Evolutionary conservation across 2,888 invertebrate genomes (phyloP).

Genomic region (Pogonocherus hispidulus): DNA sequence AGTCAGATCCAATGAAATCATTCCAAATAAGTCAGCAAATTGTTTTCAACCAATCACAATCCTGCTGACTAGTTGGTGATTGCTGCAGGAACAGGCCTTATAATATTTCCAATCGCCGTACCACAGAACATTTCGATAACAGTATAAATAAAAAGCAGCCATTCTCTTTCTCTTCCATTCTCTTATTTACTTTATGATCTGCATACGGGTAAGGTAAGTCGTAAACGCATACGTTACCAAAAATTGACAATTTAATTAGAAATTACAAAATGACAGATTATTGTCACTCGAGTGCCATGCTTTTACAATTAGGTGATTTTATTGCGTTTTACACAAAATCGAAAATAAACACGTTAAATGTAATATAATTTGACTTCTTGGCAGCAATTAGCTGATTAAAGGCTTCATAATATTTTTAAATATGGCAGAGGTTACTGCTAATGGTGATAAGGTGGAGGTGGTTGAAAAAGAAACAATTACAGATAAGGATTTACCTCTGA

Average conservation of each 20-base stretch:
- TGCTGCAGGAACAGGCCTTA: too few relatives aligned
- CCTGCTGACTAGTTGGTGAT: too few relatives aligned
- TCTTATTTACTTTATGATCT: too few relatives aligned
- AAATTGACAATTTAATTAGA: neutral
- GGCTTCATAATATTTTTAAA: slow-evolving; percentile 7
- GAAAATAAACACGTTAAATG: slow-evolving; percentile 32
- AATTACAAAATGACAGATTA: slow-evolving; percentile 27
- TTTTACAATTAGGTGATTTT: slow-evolving; percentile 34
- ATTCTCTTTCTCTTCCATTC: too few relatives aligned
- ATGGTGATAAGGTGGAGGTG: slow-evolving; percentile 36
- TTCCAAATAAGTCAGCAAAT: too few relatives aligned
- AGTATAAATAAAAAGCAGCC: too few relatives aligned
- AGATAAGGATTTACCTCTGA: slow-evolving; percentile 80
- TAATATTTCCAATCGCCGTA: too few relatives aligned
- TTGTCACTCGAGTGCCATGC: slow-evolving; percentile 39
- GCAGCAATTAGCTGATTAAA: slow-evolving; percentile 18
- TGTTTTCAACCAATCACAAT: too few relatives aligned
- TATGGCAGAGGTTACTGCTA: slow-evolving; percentile 44
- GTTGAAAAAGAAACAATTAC: slow-evolving; percentile 56
- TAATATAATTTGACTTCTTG: slow-evolving; percentile 15
- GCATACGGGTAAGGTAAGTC: too few relatives aligned
- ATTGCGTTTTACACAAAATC: slow-evolving; percentile 44
- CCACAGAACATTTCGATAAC: too few relatives aligned
- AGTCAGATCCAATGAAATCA: too few relatives aligned
- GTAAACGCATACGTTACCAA: too few relatives aligned